Base-by-base conservation (phyloP, 2,888 invertebrate genomes). In the Griposia aprilina region DNA sequence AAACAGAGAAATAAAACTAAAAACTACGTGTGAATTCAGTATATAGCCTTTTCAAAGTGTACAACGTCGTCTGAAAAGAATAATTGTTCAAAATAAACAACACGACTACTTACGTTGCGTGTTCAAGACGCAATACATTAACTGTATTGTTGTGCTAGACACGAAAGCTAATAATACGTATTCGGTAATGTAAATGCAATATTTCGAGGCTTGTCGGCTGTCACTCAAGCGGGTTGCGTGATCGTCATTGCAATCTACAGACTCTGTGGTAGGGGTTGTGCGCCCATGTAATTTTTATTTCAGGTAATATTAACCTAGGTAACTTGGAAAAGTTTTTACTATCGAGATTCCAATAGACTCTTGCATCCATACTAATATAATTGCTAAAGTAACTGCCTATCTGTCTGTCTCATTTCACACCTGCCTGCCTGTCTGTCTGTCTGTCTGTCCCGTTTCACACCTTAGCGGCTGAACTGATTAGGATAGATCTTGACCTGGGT, bases 221-320 rank as follows among this genome's bases (percentile, higher is more conserved):
- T 94, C 95, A 93, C 90, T 94, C 94, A 93, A 87, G 87, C 89
- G 90, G 88, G 88, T 92, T 93, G 92, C 93, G 94, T 94, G 94
- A 93, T 92, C 92, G 90, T 90, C 93, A 93, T 93, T 90, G 93
- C 93, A 93, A 93, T 93, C 90, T 90, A 82, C 78, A 72, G 60
- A 57, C 77, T 72, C 75, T 74, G 65, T 73, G 48, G 74, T 17
- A 50, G 57, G 80, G 72, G 75, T 78, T 74, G 79, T 78, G 68
- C 41, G 68, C 52, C 41, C 70, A 84, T 81, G 17, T 65, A 41
- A 60, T 60, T 73, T 80, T 81, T 76, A 36, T 70, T 66, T 36
- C 36, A 30, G 52, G 48, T 41, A 30, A 62, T 45, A 67, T 76
- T 48, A 68, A 50, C 26, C 26, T 2, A 10, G 20, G 26, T 55